phyloP scores from a whole-genome alignment of 2,888 invertebrate species.

The Acronicta aceris region DNA sequence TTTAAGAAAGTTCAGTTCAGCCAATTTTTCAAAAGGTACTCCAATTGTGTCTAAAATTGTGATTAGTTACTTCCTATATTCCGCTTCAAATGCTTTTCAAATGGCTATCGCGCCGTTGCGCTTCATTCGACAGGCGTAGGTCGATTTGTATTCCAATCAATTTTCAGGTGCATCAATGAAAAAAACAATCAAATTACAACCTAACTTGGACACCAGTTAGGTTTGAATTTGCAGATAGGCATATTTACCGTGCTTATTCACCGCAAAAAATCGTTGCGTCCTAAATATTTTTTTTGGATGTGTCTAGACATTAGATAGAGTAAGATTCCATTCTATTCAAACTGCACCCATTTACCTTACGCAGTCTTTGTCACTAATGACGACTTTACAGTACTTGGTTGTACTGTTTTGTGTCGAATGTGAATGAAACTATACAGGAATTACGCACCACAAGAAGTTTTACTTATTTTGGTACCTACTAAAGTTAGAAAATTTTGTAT shows the following conservation, averaged over 20 bases:
- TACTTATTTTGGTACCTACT: too few relatives aligned
- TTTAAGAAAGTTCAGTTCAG: too few relatives aligned
- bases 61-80: too few relatives aligned
- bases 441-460: background rate
- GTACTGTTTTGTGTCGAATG: slow-evolving; percentile 11
- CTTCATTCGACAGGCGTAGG: too few relatives aligned
- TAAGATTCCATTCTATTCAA: slow-evolving; percentile 20
- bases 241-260: background rate
- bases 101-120: too few relatives aligned
- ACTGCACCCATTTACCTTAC: slow-evolving; percentile 38
- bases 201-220: background rate
- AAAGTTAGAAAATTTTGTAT: too few relatives aligned
- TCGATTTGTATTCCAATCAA: too few relatives aligned
- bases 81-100: too few relatives aligned
- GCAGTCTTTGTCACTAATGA: slow-evolving; percentile 53
- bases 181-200: background rate
- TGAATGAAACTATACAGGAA: background rate
- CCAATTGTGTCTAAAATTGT: too few relatives aligned
- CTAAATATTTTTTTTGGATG: slow-evolving; percentile 31
- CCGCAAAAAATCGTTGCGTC: slow-evolving; percentile 10
- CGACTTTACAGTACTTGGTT: slow-evolving; percentile 19
- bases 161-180: background rate
- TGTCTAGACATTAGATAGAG: slow-evolving; percentile 26
- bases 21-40: too few relatives aligned
- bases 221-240: background rate